Evolutionary conservation across 35 echinoderm and acorn worm genomes (phyloP).

Genomic region (Patiria miniata): DNA sequence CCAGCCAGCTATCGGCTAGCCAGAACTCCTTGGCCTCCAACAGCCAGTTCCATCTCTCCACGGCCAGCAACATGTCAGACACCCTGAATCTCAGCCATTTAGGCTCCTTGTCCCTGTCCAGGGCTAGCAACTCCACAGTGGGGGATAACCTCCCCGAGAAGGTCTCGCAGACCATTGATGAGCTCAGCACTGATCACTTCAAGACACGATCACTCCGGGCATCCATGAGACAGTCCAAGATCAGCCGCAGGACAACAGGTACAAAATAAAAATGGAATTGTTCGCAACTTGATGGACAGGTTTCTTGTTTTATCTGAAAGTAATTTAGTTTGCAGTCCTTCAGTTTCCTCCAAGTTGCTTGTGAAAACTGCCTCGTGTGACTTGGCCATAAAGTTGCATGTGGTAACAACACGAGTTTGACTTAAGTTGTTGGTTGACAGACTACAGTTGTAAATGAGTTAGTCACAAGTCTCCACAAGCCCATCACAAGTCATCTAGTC

Average conservation of each 20-base stretch:
- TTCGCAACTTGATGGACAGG: too few species aligned
- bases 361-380: too few species aligned
- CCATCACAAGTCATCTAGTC: too few species aligned
- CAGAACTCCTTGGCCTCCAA: constrained; percentile 22
- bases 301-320: too few species aligned
- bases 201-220: constrained; percentile 24
- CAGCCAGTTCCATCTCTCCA: constrained; percentile 9
- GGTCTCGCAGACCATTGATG: constrained; percentile 71
- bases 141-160: constrained; percentile 66
- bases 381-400: too few species aligned
- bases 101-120: not conserved
- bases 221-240: constrained; percentile 34
- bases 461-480: too few species aligned
- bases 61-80: not conserved
- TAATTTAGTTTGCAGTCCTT: too few species aligned
- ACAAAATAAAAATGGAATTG: not conserved
- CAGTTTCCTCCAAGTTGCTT: too few species aligned
- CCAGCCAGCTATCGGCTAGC: not conserved
- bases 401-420: too few species aligned
- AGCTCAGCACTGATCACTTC: constrained; percentile 61
- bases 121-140: not conserved
- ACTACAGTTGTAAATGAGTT: too few species aligned
- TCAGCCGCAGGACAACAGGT: constrained; percentile 78
- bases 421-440: too few species aligned
- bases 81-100: constrained; percentile 21